A percentile compares a stretch with the other conserved stretches of the same genome.
Evolutionary conservation across 2,113 vertebrate species (phyloP).

Genomic region (Opisthocomus hoazin): DNA sequence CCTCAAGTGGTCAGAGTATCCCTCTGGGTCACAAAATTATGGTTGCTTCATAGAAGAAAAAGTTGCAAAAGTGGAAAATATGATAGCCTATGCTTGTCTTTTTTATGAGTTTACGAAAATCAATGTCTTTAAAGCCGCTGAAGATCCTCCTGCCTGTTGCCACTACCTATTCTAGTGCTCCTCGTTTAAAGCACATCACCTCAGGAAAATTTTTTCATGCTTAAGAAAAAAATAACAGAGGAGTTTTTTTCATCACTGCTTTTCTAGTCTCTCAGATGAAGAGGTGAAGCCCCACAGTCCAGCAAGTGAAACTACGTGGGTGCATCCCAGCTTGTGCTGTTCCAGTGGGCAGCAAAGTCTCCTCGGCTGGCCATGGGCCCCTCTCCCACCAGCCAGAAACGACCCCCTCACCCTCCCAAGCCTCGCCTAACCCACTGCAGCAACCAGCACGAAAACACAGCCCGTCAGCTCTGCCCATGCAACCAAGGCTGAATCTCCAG

Average conservation of each 20-base stretch:
- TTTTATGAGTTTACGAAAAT: not conserved
- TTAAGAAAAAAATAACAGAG: not conserved
- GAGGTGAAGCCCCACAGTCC: not conserved
- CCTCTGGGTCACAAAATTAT: not conserved
- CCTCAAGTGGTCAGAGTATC: not conserved
- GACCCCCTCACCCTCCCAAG: not conserved
- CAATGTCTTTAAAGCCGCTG: not conserved
- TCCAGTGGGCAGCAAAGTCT: not conserved
- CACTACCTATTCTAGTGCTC: not conserved
- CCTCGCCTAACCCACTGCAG: not conserved
- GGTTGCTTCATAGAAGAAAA: not conserved
- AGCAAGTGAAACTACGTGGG: not conserved
- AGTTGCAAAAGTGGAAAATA: not conserved
- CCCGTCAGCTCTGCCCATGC: not conserved
- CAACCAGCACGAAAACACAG: not conserved
- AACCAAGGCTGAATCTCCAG: not conserved
- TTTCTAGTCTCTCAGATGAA: not conserved
- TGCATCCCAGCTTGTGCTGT: not conserved
- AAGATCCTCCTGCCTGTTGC: not conserved
- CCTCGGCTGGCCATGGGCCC: rapidly evolving
- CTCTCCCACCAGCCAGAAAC: not conserved
- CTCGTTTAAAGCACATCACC: not conserved
- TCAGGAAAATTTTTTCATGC: not conserved
- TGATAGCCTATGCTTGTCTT: not conserved
- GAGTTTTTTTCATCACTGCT: not conserved